These are phyloP conservation scores for Chrysomallon squamiferum DNA, from an alignment of 1,140 invertebrate species.

Conservation along the genomic window DNA sequence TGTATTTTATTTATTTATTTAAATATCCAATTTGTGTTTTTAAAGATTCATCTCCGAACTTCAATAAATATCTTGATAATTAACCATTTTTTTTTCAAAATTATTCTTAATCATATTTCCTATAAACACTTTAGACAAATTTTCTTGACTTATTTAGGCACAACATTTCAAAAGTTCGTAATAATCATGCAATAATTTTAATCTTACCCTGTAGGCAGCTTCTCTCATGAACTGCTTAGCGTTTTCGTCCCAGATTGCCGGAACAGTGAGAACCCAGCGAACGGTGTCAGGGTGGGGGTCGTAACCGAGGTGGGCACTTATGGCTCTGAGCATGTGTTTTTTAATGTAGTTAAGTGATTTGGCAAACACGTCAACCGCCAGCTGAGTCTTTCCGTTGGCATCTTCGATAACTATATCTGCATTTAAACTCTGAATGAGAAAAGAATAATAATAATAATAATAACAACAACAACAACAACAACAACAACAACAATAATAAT, in stretches of 20 bases:
- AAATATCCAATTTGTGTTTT: too few species aligned
- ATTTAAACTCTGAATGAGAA: constrained; percentile 50
- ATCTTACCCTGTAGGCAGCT: constrained; percentile 50
- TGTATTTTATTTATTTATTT: too few species aligned
- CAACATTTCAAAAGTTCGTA: too few species aligned
- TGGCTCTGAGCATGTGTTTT: constrained; percentile 34
- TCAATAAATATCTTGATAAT: too few species aligned
- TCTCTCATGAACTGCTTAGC: constrained; percentile 60
- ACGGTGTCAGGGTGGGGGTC: constrained; percentile 50
- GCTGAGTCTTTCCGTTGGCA: constrained; percentile 45
- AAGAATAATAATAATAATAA: neutral
- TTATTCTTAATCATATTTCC: too few species aligned
- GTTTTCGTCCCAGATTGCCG: constrained; percentile 59
- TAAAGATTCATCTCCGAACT: too few species aligned
- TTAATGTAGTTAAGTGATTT: constrained; percentile 54
- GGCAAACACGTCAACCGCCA: constrained; percentile 54
- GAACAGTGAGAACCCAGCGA: constrained; percentile 56
- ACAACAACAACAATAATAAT: neutral
- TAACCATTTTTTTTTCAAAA: too few species aligned
- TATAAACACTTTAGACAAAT: too few species aligned
- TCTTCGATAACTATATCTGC: constrained; percentile 52
- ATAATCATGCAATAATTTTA: too few species aligned
- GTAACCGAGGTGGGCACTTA: constrained; percentile 43
- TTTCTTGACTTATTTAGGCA: too few species aligned
- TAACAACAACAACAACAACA: neutral